Base-by-base conservation (phyloP, 2,797 vertebrate genomes). In the Cephalopachus bancanus region DNA sequence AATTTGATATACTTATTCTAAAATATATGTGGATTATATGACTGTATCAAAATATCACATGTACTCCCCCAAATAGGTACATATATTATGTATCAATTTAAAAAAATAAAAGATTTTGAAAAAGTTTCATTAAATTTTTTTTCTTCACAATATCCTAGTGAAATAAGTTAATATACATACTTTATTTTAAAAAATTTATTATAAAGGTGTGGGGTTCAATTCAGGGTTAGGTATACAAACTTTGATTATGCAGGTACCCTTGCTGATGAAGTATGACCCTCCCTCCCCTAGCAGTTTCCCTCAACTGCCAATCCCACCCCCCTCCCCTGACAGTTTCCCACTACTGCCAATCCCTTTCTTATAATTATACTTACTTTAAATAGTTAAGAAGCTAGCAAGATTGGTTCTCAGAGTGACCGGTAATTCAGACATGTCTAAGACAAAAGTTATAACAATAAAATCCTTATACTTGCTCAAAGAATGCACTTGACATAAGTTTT, bases 371-470 rank as follows among this genome's bases (percentile, higher is more conserved):
- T 44, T 44, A 44, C 44, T 44, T 85, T 69, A 84, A 64, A 55
- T 55, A 67, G 44, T 76, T 92, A 75, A 81, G 37, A 94, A 79
- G 62, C 22, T 28, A 80, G 37, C 15, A 85, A 55, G 53, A 80
- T 69, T 55, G 28, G 6, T 60, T 71, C 33, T 76, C 57, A 24
- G 57, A 67, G 55, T 49, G 79, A 15, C n/a, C 83, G 88, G 24
- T 67, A 44, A 55, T 83, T 79, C 57, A 33, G n/a, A 89, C 10
- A 62, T n/a, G 53, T 65, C 53, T 51, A n/a, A 65, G 71, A 87
- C 51, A 91, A 33, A 84, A 92, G n/a, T 55, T 51, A 7, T 44
- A 24, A 55, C 83, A 78, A 90, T 76, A 91, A 95, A 96, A 62
- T 53, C 57, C 51, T 88, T 65, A 69, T 0, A 2, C 24, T 62